Conservation (phyloP, 2,888 invertebrate species). For the Amphipyra tragopoginis region DNA sequence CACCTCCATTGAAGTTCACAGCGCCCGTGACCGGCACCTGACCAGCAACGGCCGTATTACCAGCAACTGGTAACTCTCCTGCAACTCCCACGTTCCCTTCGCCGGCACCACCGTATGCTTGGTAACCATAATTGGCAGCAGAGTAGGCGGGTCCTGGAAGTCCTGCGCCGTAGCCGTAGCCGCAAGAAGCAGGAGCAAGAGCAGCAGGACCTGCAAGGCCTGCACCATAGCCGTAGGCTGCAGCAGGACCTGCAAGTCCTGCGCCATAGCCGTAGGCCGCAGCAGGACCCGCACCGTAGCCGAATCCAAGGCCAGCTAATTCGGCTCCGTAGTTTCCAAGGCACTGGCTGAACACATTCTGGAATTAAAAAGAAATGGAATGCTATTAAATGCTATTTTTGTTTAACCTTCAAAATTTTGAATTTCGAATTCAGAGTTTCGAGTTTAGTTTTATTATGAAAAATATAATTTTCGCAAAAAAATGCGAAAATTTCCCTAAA, state of each 20-base stretch:
- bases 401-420: too few species aligned
- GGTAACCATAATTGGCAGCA: conserved; percentile 13
- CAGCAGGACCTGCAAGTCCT: not conserved
- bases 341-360: conserved; percentile 22
- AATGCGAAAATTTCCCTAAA: too few species aligned
- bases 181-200: not conserved
- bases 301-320: not conserved
- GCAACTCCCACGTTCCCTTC: conserved; percentile 50
- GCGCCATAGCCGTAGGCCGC: not conserved
- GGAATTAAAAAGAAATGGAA: not conserved
- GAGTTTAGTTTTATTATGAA: too few species aligned
- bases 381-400: too few species aligned
- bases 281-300: conserved; percentile 1
- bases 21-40: conserved; percentile 63
- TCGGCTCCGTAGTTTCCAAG: not conserved
- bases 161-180: conserved; percentile 14
- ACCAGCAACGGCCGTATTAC: conserved; percentile 53
- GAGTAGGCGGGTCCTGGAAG: conserved; percentile 7
- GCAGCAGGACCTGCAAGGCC: not conserved
- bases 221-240: not conserved
- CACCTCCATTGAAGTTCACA: conserved; percentile 57
- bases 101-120: conserved; percentile 47
- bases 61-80: conserved; percentile 53
- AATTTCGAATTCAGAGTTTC: too few species aligned
- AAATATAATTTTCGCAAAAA: too few species aligned